Conservation (phyloP, 2,113 vertebrate species). For the Acrocephalus arundinaceus region DNA sequence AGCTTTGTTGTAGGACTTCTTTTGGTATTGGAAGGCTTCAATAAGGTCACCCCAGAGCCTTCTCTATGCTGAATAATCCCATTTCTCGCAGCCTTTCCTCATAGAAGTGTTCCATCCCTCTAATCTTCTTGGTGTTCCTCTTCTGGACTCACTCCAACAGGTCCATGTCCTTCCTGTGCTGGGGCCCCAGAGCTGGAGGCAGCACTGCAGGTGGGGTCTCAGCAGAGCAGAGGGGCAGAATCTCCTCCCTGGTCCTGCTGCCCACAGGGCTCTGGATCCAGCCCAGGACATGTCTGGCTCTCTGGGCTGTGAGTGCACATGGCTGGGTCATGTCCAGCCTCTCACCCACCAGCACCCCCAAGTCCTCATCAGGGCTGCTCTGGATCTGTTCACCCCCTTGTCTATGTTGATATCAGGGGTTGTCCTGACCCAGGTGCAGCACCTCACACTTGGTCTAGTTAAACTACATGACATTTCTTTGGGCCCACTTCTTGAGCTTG, state of each 20-base stretch:
- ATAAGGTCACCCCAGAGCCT: neutral
- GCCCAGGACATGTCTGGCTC: neutral
- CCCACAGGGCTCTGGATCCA: neutral
- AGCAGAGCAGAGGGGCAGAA: neutral
- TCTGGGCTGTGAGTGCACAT: neutral
- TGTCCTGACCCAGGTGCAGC: neutral
- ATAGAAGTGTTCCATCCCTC: neutral
- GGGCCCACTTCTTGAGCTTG: neutral
- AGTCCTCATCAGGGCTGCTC: neutral
- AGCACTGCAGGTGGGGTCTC: neutral
- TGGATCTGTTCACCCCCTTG: too few relatives aligned
- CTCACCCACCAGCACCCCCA: fast-evolving
- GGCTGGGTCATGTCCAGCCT: neutral
- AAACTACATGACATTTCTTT: neutral
- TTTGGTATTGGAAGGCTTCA: neutral
- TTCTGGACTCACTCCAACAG: fast-evolving
- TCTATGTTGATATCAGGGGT: too few relatives aligned
- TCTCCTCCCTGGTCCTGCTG: neutral
- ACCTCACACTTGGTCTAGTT: too few relatives aligned
- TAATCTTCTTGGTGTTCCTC: neutral
- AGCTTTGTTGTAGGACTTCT: neutral
- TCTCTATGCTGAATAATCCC: neutral
- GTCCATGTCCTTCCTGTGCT: neutral
- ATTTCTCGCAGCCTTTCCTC: neutral
- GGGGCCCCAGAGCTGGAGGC: neutral